Conservation (phyloP, 2,888 invertebrate species). For the Erynnis tages region DNA sequence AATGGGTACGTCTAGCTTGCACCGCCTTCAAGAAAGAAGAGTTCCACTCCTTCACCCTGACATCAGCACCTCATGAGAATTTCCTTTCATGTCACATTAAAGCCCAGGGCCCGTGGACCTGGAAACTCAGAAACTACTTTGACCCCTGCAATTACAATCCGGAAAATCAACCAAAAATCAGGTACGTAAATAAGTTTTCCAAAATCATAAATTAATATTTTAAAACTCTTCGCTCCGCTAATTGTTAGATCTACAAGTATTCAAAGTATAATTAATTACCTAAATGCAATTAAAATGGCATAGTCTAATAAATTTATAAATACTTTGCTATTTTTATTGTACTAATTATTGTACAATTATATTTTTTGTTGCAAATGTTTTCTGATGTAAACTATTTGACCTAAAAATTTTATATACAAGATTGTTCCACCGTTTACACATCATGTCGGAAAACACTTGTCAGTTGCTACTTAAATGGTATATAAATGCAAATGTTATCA, state of each 20-base stretch:
- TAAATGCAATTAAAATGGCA: too few species aligned
- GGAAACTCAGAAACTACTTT: slow-evolving; percentile 97
- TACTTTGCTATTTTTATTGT: too few species aligned
- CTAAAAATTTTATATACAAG: not conserved
- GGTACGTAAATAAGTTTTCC: slow-evolving; percentile 42
- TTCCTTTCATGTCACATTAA: slow-evolving; percentile 97
- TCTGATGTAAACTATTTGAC: not conserved
- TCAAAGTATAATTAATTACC: too few species aligned
- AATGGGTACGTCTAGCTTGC: slow-evolving; percentile 96
- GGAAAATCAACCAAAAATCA: slow-evolving; percentile 91
- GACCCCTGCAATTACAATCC: slow-evolving; percentile 95
- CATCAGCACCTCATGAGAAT: slow-evolving; percentile 97
- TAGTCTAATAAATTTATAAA: too few species aligned
- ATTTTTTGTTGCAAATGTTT: too few species aligned
- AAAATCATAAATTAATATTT: too few species aligned
- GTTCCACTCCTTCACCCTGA: slow-evolving; percentile 97
- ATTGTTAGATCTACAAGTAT: too few species aligned
- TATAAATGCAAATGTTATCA: too few species aligned
- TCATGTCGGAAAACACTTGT: not conserved
- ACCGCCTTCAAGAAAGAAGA: slow-evolving; percentile 94
- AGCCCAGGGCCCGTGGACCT: slow-evolving; percentile 95
- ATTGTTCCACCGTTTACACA: not conserved
- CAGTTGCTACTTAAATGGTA: not conserved
- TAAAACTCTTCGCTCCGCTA: too few species aligned
- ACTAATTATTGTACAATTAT: too few species aligned